A percentile compares a stretch with the other conserved stretches of the same genome.
Evolutionary conservation across 2,888 invertebrate genomes (phyloP).

Genomic region (Brachyopa scutellaris): DNA sequence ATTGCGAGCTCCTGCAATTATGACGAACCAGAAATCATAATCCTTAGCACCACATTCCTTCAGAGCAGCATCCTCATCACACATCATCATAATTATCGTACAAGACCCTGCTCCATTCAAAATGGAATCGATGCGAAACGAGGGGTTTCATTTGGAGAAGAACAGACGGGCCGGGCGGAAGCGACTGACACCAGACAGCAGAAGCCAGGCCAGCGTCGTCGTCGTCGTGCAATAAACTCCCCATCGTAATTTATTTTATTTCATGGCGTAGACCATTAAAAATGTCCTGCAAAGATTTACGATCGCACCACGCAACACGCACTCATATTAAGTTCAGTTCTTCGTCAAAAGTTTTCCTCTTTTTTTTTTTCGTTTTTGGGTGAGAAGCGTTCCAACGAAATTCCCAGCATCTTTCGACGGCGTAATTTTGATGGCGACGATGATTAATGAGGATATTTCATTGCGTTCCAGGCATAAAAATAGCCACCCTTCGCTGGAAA

Average conservation of each 20-base stretch:
- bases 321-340: conserved; percentile 32
- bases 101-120: conserved; percentile 7
- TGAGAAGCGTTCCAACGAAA: conserved; percentile 41
- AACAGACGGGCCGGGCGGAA: background rate
- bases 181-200: conserved; percentile 46
- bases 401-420: conserved; percentile 57
- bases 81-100: conserved; percentile 11
- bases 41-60: conserved; percentile 35
- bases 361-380: background rate
- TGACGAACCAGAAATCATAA: conserved; percentile 64
- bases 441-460: conserved; percentile 70
- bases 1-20: conserved; percentile 61
- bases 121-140: conserved; percentile 42
- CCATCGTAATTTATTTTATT: conserved; percentile 71
- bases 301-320: conserved; percentile 57
- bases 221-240: conserved; percentile 57
- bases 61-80: conserved; percentile 15
- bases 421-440: conserved; percentile 68
- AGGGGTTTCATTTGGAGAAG: conserved; percentile 21
- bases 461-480: conserved; percentile 65
- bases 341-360: conserved; percentile 31
- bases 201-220: background rate
- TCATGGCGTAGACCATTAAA: conserved; percentile 67
- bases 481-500: conserved; percentile 43
- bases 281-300: conserved; percentile 71